phyloP scores from a whole-genome alignment of 2,113 vertebrate species.

The Aplodontia rufa region DNA sequence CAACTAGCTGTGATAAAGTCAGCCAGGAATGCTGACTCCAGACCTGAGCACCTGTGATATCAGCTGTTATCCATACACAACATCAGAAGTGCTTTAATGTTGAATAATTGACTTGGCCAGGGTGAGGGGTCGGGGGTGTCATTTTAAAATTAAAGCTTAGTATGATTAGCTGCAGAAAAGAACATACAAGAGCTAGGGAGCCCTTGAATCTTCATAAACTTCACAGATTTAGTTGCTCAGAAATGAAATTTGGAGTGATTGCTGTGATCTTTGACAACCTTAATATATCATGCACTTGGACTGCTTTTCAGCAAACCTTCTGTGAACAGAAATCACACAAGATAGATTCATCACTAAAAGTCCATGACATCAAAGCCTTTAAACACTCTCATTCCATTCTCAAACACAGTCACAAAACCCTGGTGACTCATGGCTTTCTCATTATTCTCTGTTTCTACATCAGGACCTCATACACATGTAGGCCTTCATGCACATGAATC shows the following conservation, averaged over 20 bases:
- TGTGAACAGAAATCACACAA: conserved; percentile 20
- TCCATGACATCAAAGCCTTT: conserved; percentile 31
- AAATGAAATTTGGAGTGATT: background rate
- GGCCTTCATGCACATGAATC: background rate
- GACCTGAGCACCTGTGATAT: background rate
- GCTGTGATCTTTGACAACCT: conserved; percentile 9
- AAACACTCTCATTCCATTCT: background rate
- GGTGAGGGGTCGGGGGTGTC: background rate
- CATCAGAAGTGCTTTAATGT: conserved; percentile 32
- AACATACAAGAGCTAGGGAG: background rate
- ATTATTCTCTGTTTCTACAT: background rate
- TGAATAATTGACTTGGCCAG: background rate
- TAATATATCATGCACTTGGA: conserved; percentile 12
- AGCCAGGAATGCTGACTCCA: background rate
- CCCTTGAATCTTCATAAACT: conserved; percentile 26
- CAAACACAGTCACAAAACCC: background rate
- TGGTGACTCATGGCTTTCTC: background rate
- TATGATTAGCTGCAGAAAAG: conserved; percentile 13
- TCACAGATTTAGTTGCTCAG: background rate
- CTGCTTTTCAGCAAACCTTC: background rate
- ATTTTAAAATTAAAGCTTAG: conserved; percentile 12
- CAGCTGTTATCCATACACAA: background rate
- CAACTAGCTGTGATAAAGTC: background rate
- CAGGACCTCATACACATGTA: background rate
- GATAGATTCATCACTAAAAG: conserved; percentile 28